Percentiles rank a stretch among this genome's conserved stretches.
phyloP scores from a whole-genome alignment of 2,888 invertebrate genomes.

The Leptinotarsa rubiginosa region DNA sequence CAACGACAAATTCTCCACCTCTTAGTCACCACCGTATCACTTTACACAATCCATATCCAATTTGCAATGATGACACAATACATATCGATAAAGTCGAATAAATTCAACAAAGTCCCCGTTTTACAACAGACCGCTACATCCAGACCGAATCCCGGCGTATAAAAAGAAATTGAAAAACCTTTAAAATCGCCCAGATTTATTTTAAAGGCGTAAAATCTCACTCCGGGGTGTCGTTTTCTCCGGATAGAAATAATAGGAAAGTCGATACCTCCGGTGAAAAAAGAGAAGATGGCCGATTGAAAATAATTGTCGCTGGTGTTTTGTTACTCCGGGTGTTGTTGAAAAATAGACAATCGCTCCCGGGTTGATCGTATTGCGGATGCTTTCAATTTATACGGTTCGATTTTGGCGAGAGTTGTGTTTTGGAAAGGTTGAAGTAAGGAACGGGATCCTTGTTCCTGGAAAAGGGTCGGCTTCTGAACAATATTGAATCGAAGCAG shows the following conservation, averaged over 20 bases:
- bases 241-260: conserved; percentile 55
- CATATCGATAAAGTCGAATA: conserved; percentile 43
- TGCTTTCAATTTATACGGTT: conserved; percentile 65
- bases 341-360: conserved; percentile 59
- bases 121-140: conserved; percentile 31
- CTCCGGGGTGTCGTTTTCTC: conserved; percentile 59
- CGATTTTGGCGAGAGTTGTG: conserved; percentile 58
- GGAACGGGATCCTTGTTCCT: conserved; percentile 50
- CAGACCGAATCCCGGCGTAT: conserved; percentile 44
- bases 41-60: conserved; percentile 43
- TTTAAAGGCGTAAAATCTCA: conserved; percentile 60
- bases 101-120: conserved; percentile 40
- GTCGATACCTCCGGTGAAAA: conserved; percentile 42
- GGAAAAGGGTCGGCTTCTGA: conserved; percentile 25
- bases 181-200: conserved; percentile 60
- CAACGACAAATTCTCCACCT: neutral
- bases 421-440: conserved; percentile 65
- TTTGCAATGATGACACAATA: conserved; percentile 40
- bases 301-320: conserved; percentile 66
- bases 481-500: conserved; percentile 13
- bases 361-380: conserved; percentile 63
- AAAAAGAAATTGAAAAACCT: conserved; percentile 61
- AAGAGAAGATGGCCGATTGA: conserved; percentile 62
- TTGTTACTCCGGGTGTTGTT: conserved; percentile 45
- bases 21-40: conserved; percentile 21